These are phyloP conservation scores for Lipotes vexillifer DNA, from an alignment of 2,113 vertebrate genomes.

Conservation along the genomic window DNA sequence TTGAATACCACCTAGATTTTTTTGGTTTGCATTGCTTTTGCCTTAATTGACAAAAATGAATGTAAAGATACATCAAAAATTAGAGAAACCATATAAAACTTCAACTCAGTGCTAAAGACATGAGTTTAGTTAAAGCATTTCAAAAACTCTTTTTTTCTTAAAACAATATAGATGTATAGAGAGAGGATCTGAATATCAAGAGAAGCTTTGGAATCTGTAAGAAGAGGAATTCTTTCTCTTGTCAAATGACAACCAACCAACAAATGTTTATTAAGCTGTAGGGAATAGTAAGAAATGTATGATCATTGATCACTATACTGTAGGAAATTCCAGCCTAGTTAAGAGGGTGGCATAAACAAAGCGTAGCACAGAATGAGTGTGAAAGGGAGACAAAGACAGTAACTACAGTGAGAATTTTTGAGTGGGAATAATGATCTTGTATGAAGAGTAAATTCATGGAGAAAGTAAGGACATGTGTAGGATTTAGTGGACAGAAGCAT, in stretches of 20 bases:
- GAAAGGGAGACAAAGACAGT: neutral
- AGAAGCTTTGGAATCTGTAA: neutral
- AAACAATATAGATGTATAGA: neutral
- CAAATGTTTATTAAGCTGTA: neutral
- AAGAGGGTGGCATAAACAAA: neutral
- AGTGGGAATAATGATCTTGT: neutral
- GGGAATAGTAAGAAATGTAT: neutral
- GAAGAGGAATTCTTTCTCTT: neutral
- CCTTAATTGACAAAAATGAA: neutral
- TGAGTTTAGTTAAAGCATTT: neutral
- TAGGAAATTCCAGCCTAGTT: neutral
- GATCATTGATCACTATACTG: neutral
- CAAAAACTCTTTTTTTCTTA: neutral
- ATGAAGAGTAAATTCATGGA: neutral
- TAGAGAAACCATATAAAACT: neutral
- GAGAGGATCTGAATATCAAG: neutral
- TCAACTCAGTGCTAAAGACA: neutral
- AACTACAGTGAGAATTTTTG: neutral
- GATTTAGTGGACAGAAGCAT: neutral
- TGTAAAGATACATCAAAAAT: neutral
- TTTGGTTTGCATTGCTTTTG: neutral
- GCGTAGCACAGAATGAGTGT: fast-evolving
- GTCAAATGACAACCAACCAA: neutral
- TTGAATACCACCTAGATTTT: neutral
- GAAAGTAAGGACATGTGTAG: neutral